These are phyloP conservation scores for Lamellibrachia columna DNA, from an alignment of 2,888 invertebrate species.

Conservation along the genomic window DNA sequence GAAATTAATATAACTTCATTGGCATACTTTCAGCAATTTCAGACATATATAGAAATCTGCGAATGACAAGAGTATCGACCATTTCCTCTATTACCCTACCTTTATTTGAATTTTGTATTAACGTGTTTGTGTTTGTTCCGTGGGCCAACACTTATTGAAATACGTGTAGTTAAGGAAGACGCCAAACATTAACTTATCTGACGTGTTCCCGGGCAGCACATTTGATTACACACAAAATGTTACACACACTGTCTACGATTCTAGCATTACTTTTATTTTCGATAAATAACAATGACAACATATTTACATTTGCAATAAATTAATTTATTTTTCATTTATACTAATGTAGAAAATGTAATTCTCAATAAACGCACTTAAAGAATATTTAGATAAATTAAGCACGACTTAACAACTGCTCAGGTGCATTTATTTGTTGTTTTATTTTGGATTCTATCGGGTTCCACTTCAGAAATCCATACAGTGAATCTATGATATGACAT, in stretches of 20 bases:
- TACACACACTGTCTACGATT: background rate
- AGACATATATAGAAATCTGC: background rate
- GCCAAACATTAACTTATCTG: background rate
- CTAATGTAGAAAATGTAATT: slow-evolving; percentile 3
- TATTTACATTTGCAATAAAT: slow-evolving; percentile 16
- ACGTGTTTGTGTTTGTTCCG: background rate
- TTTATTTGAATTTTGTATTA: background rate
- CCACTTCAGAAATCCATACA: slow-evolving; percentile 10
- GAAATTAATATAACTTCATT: background rate
- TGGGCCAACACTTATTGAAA: background rate
- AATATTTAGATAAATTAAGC: slow-evolving; percentile 10
- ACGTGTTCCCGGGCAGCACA: background rate
- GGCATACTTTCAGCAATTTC: slow-evolving; percentile 16
- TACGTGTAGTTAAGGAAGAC: background rate
- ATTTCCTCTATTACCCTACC: background rate
- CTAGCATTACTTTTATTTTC: slow-evolving; percentile 16
- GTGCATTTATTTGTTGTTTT: slow-evolving; percentile 9
- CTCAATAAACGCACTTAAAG: slow-evolving; percentile 11
- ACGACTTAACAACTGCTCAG: slow-evolving; percentile 16
- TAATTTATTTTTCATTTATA: slow-evolving; percentile 9
- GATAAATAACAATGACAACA: slow-evolving; percentile 16
- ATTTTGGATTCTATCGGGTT: slow-evolving; percentile 16
- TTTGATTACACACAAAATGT: background rate
- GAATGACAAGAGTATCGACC: background rate
- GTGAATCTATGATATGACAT: background rate